Evolutionary conservation across 2,113 vertebrate species (phyloP), one percentile per base, ranked within the genome.

Genomic region (Copsychus sechellarum): DNA sequence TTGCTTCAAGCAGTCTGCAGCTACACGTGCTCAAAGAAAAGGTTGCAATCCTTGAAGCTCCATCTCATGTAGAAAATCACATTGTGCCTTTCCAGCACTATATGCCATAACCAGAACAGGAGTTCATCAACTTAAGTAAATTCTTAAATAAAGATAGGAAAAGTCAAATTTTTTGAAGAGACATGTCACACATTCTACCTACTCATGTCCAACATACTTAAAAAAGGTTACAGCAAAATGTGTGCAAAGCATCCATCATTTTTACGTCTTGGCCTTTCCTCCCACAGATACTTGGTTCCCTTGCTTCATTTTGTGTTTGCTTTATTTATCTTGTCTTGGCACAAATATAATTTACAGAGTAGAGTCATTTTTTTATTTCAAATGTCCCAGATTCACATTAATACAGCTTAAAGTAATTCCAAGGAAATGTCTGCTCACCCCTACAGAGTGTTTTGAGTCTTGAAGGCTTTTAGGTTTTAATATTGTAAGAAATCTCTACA

Each of bases 141-240:
- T 42, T 80, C 16, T 76, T 28, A 29, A 62, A 67, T 24, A 51
- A 87, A 60, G 6, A 53, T 0, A 60, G 17, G 11, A 86, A 90
- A 88, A 90, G 3, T 51, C 5, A 50, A 51, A 56, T 3, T 26
- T 61, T 28, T 50, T 53, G 4, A 48, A 61, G n/a, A 77, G 70
- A 48, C 5, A 26, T 2, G 5, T 29, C 50, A 61, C 38, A 58
- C 7, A 5, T 61, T 33, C 12, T 14, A 54, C 16, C 29, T 38
- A 53, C 21, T 65, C 28, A 21, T 3, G 5, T 38, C 10, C 3
- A 10, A 51, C 1, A 1, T 3, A 65, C 3, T 33, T n/a, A 17
- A 56, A 69, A 73, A 33, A 54, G 34, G 33, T 38, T 38, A 45
- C 28, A 74, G 25, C 25, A 42, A 42, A 45, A 20, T 19, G 8